Evolutionary conservation across 2,797 vertebrate species (phyloP).

Genomic region (Moxostoma hubbsi): DNA sequence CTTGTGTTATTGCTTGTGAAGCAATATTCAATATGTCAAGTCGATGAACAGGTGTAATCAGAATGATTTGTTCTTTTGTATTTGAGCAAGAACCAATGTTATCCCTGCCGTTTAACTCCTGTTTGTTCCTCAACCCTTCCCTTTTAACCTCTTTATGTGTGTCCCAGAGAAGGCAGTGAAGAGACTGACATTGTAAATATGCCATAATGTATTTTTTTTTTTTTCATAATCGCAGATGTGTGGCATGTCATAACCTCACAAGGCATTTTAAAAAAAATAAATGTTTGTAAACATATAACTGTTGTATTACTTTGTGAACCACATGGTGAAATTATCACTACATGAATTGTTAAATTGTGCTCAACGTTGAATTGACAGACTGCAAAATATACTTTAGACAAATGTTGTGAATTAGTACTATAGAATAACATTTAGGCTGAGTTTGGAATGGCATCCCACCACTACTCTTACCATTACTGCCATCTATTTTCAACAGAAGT

Average conservation of each 20-base stretch:
- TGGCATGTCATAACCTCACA: slow-evolving; percentile 53
- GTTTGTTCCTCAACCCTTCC: slow-evolving; percentile 19
- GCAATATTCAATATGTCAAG: slow-evolving; percentile 7
- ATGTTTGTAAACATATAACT: slow-evolving; percentile 53
- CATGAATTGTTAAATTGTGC: too few species aligned
- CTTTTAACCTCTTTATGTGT: slow-evolving; percentile 32
- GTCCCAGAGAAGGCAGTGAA: slow-evolving; percentile 3
- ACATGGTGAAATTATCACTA: background rate
- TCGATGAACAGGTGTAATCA: background rate
- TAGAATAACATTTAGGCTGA: too few species aligned
- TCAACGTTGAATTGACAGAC: too few species aligned
- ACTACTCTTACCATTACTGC: too few species aligned
- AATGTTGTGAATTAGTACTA: too few species aligned
- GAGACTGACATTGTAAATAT: slow-evolving; percentile 47
- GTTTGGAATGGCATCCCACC: too few species aligned
- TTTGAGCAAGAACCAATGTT: slow-evolving; percentile 28
- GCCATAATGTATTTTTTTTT: slow-evolving; percentile 45
- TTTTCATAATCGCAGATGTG: slow-evolving; percentile 34
- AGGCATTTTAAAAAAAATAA: slow-evolving; percentile 54
- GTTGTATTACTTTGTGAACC: background rate
- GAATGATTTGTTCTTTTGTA: background rate
- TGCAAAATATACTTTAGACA: too few species aligned
- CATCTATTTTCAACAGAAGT: too few species aligned
- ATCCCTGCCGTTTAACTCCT: background rate
- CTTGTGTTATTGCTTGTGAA: slow-evolving; percentile 30